These are phyloP conservation scores for Frieseomelitta varia DNA, from an alignment of 1,140 invertebrate species.

Conservation along the genomic window DNA sequence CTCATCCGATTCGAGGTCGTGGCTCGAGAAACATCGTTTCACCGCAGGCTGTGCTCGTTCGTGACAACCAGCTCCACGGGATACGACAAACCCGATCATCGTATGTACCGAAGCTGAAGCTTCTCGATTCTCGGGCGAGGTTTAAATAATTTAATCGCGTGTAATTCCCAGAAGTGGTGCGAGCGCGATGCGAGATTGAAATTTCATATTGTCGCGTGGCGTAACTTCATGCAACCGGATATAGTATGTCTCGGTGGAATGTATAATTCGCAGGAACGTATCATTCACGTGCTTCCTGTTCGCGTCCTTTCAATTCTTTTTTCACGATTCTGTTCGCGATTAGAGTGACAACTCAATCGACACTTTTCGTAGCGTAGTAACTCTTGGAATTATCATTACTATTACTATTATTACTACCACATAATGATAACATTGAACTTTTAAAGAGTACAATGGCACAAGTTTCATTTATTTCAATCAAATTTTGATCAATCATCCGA, in stretches of 20 bases:
- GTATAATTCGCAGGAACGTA: background rate
- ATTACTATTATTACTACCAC: too few relatives aligned
- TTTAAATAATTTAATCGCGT: conserved; percentile 24
- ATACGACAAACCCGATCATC: background rate
- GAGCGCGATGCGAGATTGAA: background rate
- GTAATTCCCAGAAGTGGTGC: conserved; percentile 32
- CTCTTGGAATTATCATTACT: too few relatives aligned
- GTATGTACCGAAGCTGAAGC: too few relatives aligned
- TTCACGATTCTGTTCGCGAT: background rate
- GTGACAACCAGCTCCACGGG: background rate
- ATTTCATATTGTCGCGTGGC: conserved; percentile 10
- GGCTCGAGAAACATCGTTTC: background rate
- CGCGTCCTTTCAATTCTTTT: background rate
- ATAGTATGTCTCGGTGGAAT: background rate
- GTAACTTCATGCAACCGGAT: conserved; percentile 19
- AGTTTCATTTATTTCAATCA: too few relatives aligned
- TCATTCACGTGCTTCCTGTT: background rate
- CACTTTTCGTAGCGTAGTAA: background rate
- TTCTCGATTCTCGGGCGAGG: too few relatives aligned
- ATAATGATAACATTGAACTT: too few relatives aligned
- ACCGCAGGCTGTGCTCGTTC: background rate
- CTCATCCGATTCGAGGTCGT: too few relatives aligned
- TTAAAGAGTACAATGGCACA: too few relatives aligned
- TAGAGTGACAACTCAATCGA: background rate
- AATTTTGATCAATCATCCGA: too few relatives aligned